Evolutionary conservation across 2,797 vertebrate genomes (phyloP).

Genomic region (Clarias laeviceps): DNA sequence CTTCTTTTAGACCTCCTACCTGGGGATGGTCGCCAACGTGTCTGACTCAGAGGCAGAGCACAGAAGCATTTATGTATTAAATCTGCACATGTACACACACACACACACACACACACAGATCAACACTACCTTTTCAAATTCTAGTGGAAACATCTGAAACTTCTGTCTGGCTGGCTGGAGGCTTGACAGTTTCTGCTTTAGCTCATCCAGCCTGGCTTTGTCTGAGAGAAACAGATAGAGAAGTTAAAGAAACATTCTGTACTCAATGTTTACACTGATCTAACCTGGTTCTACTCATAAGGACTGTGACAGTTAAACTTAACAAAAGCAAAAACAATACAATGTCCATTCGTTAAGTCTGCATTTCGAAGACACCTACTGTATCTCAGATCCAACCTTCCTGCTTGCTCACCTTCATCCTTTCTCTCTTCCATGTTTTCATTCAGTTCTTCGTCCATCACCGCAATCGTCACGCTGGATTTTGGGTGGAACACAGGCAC

Average conservation of each 20-base stretch:
- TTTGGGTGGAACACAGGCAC: constrained; percentile 66
- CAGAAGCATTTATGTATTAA: not conserved
- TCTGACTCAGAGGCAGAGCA: constrained; percentile 34
- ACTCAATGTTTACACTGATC: not conserved
- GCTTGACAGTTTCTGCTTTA: constrained; percentile 67
- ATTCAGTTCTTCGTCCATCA: constrained; percentile 70
- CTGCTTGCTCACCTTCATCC: constrained; percentile 65
- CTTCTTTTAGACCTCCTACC: constrained; percentile 52
- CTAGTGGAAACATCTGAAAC: constrained; percentile 74
- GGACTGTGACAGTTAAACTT: not conserved
- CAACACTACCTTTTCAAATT: constrained; percentile 85
- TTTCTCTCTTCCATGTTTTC: constrained; percentile 50
- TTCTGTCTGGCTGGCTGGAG: constrained; percentile 47
- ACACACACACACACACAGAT: not conserved
- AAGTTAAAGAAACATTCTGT: constrained; percentile 3
- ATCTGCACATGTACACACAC: not conserved
- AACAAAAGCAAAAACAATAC: not conserved
- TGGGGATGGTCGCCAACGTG: constrained; percentile 47
- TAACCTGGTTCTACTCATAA: not conserved
- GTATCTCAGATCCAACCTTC: not conserved
- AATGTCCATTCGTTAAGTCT: not conserved
- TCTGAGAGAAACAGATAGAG: constrained; percentile 64
- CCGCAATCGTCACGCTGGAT: constrained; percentile 67
- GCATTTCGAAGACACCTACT: not conserved
- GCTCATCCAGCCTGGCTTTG: constrained; percentile 57